These are phyloP conservation scores for Zalophus californianus DNA, from an alignment of 2,797 vertebrate genomes.

Conservation along the genomic window DNA sequence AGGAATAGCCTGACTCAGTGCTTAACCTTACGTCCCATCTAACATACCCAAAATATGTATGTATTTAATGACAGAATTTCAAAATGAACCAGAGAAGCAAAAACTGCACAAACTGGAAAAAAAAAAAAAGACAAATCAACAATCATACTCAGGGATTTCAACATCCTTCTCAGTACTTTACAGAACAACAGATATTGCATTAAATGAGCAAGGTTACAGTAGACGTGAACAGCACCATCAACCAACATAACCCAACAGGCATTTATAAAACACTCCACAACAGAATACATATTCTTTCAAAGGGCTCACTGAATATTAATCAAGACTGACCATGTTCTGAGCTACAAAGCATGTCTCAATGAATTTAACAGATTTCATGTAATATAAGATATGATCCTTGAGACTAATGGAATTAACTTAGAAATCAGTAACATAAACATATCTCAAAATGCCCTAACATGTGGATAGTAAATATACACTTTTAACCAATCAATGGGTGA, in stretches of 20 bases:
- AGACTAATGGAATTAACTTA: neutral
- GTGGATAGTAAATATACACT: neutral
- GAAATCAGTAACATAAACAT: neutral
- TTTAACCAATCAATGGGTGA: neutral
- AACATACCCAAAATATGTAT: neutral
- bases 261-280: neutral
- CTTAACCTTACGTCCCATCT: neutral
- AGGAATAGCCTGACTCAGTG: neutral
- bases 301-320: neutral
- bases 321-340: neutral
- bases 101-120: neutral
- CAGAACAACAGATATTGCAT: neutral
- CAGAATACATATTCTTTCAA: neutral
- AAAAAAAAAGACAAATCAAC: neutral
- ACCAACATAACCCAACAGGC: neutral
- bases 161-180: neutral
- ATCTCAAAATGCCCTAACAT: neutral
- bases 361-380: neutral
- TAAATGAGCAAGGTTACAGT: neutral
- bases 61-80: neutral
- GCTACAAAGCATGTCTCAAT: neutral
- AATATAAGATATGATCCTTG: neutral
- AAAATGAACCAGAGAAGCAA: neutral
- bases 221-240: neutral
- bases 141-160: neutral